Evolutionary conservation across 1,140 invertebrate genomes (phyloP), one percentile per base, ranked within the genome.

Genomic region (Dryas iulia): DNA sequence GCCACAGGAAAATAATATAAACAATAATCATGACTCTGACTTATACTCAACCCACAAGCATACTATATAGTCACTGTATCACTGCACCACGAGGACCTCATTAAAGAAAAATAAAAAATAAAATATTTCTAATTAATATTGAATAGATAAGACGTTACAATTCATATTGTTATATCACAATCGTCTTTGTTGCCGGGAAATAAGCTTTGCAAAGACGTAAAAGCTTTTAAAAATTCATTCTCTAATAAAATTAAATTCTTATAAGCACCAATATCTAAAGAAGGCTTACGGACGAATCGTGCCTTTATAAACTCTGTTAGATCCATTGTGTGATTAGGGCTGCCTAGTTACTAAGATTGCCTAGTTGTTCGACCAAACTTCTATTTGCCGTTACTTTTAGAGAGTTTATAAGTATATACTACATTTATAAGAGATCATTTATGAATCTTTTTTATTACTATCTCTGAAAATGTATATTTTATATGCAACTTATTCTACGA

Each of bases 211-310:
- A 28, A 28, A 28, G 2, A 6, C 2, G 3, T 28, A 3, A 28
- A 3, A 39, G n/a, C n/a, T 39, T 39, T 39, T 39, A 39, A 39
- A 47, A 21, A 47, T 5, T 47, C 14, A 47, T 6, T 18, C 10
- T 7, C 14, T 18, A 14, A 1, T 70, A 59, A 73, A 74, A 69
- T 74, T 23, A 66, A 67, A 57, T 53, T 62, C 53, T 62, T 69
- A 58, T 70, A 62, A 69, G 73, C 74, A 68, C 61, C 69, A 59
- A 71, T 75, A 66, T 79, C 69, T 70, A 66, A 67, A 62, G 67
- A 70, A 54, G 72, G 64, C 60, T 74, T 71, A 77, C 70, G 71
- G 71, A 81, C 69, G 76, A 74, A 79, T 79, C 79, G 77, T 83
- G 77, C 74, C 30, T 72, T 64, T 74, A 69, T 73, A 63, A 74